These are phyloP conservation scores for Drosophila meridionalis DNA, from an alignment of 2,888 invertebrate species.

Conservation along the genomic window DNA sequence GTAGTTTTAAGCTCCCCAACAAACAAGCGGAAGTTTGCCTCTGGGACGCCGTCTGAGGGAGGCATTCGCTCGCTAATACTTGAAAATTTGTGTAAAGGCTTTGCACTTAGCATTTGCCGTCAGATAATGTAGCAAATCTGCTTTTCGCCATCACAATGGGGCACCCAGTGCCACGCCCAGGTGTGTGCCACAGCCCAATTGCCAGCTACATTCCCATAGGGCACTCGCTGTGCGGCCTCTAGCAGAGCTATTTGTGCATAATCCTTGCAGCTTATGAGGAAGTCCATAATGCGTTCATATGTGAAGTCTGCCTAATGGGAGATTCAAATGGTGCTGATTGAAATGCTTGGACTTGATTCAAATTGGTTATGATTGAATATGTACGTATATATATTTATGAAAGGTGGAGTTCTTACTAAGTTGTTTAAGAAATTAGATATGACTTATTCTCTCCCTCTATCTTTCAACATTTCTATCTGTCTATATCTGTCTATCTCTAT, in stretches of 20 bases:
- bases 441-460: neutral
- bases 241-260: conserved; percentile 14
- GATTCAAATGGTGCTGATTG: neutral
- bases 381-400: too few relatives aligned
- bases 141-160: conserved; percentile 44
- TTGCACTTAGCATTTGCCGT: conserved; percentile 45
- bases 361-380: neutral
- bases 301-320: neutral
- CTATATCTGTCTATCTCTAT: too few relatives aligned
- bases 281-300: neutral
- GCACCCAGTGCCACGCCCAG: conserved; percentile 21
- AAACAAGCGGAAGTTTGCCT: conserved; percentile 74
- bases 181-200: conserved; percentile 23
- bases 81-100: conserved; percentile 73
- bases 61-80: conserved; percentile 56
- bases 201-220: conserved; percentile 14
- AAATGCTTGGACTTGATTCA: neutral
- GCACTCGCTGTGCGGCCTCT: neutral
- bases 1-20: conserved; percentile 69
- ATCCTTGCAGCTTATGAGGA: conserved; percentile 13
- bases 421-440: neutral
- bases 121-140: conserved; percentile 67
- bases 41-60: conserved; percentile 11
- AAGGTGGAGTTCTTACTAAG: neutral
- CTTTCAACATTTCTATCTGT: too few relatives aligned